Conservation (phyloP, 2,797 vertebrate species). For the Cichlasoma orientale region DNA sequence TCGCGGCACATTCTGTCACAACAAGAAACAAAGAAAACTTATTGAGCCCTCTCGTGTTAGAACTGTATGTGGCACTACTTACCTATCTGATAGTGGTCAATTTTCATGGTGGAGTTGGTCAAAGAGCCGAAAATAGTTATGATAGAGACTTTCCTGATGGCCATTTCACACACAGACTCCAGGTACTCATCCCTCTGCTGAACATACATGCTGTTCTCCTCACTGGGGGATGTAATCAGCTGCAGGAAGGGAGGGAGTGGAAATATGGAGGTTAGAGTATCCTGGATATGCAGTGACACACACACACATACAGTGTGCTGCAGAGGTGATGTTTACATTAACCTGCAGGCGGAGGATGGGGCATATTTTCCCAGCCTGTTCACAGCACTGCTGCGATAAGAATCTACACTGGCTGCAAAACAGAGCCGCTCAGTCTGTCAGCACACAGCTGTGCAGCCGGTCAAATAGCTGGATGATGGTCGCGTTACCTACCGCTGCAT, state of each 20-base stretch:
- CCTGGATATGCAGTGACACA: conserved; percentile 4
- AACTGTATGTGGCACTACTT: conserved; percentile 4
- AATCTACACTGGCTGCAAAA: conserved; percentile 52
- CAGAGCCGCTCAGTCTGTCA: conserved; percentile 59
- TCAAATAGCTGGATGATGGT: background rate
- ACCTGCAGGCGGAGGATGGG: conserved; percentile 40
- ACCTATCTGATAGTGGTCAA: conserved; percentile 99
- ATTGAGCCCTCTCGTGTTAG: background rate
- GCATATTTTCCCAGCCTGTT: conserved; percentile 43
- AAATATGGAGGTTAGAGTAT: conserved; percentile 15
- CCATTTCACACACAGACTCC: conserved; percentile 99
- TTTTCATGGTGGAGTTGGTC: conserved; percentile 97
- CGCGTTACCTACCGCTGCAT: background rate
- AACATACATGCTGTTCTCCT: conserved; percentile 90
- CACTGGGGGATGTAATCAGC: conserved; percentile 92
- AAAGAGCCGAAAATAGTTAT: conserved; percentile 94
- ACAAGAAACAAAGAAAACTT: background rate
- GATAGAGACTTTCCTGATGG: conserved; percentile 94
- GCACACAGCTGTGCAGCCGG: conserved; percentile 47
- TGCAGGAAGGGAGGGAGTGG: conserved; percentile 57
- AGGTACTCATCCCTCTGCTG: conserved; percentile 97
- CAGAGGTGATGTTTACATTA: conserved; percentile 57
- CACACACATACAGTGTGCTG: background rate
- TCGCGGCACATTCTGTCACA: background rate
- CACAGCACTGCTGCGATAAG: conserved; percentile 48